A percentile compares a stretch with the other conserved stretches of the same genome.
Conservation (phyloP, 2,888 invertebrate species). For the Seira musarum region DNA sequence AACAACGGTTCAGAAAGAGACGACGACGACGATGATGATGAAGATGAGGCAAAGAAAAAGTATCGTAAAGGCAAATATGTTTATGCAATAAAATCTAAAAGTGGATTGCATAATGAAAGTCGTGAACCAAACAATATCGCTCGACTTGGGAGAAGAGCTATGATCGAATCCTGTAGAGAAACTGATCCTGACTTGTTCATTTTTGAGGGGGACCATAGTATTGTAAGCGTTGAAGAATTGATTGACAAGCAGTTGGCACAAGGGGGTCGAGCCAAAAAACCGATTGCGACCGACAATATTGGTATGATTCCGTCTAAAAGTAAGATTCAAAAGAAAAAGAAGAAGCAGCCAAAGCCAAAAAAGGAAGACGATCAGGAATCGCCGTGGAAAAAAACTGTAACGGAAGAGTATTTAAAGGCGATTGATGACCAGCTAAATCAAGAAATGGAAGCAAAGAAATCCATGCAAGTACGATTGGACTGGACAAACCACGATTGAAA, state of each 20-base stretch:
- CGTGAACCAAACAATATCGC: not conserved
- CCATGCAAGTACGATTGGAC: conserved; percentile 21
- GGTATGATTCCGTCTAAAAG: no score
- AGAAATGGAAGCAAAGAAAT: conserved; percentile 26
- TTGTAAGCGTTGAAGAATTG: conserved; percentile 44
- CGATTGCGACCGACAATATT: no score
- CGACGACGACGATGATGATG: not conserved
- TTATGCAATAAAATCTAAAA: not conserved
- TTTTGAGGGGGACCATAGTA: conserved; percentile 40
- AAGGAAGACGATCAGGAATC: not conserved
- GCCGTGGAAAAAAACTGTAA: conserved; percentile 29
- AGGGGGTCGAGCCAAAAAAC: not conserved
- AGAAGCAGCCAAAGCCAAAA: not conserved
- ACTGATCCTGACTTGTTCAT: conserved; percentile 46
- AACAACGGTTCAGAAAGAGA: no score
- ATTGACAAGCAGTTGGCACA: conserved; percentile 52
- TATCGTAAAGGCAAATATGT: conserved; percentile 6
- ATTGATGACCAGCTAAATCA: conserved; percentile 25
- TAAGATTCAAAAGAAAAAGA: not conserved
- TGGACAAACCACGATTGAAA: no score
- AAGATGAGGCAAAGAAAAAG: not conserved
- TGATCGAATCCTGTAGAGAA: conserved; percentile 46
- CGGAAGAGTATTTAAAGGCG: conserved; percentile 21
- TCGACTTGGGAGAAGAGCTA: conserved; percentile 46
- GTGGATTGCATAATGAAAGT: not conserved